phyloP scores from a whole-genome alignment of 2,797 vertebrate species.

The Poeciliopsis gracilis region DNA sequence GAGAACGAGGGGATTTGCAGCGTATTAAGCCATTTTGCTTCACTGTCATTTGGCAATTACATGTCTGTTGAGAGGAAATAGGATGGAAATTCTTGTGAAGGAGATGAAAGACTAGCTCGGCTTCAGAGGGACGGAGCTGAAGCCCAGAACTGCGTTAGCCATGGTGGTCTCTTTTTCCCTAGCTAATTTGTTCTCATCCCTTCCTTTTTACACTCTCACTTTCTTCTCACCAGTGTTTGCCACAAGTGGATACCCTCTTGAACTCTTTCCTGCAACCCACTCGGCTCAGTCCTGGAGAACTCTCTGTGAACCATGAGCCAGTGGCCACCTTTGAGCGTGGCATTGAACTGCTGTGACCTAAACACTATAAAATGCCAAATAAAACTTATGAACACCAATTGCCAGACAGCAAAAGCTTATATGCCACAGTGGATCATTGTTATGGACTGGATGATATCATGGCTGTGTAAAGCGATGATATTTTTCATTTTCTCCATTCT shows the following conservation, averaged over 20 bases:
- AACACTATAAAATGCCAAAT: constrained; percentile 85
- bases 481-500: constrained; percentile 52
- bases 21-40: constrained; percentile 70
- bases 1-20: constrained; percentile 60
- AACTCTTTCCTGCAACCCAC: constrained; percentile 19
- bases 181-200: constrained; percentile 51
- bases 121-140: constrained; percentile 58
- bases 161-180: constrained; percentile 57
- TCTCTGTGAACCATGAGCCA: constrained; percentile 62
- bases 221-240: constrained; percentile 50
- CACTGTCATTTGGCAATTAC: constrained; percentile 74
- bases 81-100: constrained; percentile 66
- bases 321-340: constrained; percentile 76
- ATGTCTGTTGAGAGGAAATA: constrained; percentile 65
- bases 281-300: constrained; percentile 22
- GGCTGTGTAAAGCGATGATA: constrained; percentile 39
- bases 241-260: constrained; percentile 49
- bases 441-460: constrained; percentile 84
- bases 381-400: constrained; percentile 81
- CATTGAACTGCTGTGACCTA: constrained; percentile 83
- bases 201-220: constrained; percentile 57
- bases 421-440: constrained; percentile 84
- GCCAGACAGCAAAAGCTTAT: constrained; percentile 75
- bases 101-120: constrained; percentile 72
- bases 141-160: constrained; percentile 49